Percentiles rank a stretch among this genome's conserved stretches.
These are phyloP conservation scores for Tenthredo amoena DNA, from an alignment of 2,888 invertebrate species.

Conservation along the genomic window DNA sequence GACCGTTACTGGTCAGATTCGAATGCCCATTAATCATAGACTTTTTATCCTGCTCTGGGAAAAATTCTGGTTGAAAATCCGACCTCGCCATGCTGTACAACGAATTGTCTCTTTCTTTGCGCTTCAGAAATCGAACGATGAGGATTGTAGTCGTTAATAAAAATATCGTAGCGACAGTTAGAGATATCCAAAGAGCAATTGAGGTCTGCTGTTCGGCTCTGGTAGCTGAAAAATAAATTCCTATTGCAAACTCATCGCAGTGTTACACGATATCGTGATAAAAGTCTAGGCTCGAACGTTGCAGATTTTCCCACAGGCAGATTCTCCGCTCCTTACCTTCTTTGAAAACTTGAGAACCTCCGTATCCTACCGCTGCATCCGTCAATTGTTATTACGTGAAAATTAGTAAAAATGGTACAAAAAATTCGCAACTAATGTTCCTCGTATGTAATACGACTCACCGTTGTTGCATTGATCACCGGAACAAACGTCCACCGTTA, in stretches of 20 bases:
- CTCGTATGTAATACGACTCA: constrained; percentile 58
- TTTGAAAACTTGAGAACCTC: constrained; percentile 68
- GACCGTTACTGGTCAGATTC: constrained; percentile 22
- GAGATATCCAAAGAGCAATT: constrained; percentile 67
- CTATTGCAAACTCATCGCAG: constrained; percentile 31
- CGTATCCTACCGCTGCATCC: constrained; percentile 65
- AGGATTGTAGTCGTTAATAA: constrained; percentile 65
- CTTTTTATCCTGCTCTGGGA: constrained; percentile 89
- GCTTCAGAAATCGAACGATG: constrained; percentile 67
- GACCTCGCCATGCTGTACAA: constrained; percentile 68
- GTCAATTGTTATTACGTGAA: background rate
- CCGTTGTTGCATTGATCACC: constrained; percentile 69
- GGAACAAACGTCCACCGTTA: constrained; percentile 68
- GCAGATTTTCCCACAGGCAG: background rate
- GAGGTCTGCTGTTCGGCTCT: constrained; percentile 67
- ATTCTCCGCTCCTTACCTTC: constrained; percentile 63
- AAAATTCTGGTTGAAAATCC: constrained; percentile 81
- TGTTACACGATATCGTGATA: background rate
- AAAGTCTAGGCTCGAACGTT: background rate
- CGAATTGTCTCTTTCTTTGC: constrained; percentile 67
- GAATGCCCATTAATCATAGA: constrained; percentile 44
- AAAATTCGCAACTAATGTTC: background rate
- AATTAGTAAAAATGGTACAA: background rate
- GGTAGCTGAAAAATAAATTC: constrained; percentile 61
- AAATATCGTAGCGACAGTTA: constrained; percentile 66